Conservation (phyloP, 1,140 invertebrate species). For the Hermatobates lingyangjiaoensis region DNA sequence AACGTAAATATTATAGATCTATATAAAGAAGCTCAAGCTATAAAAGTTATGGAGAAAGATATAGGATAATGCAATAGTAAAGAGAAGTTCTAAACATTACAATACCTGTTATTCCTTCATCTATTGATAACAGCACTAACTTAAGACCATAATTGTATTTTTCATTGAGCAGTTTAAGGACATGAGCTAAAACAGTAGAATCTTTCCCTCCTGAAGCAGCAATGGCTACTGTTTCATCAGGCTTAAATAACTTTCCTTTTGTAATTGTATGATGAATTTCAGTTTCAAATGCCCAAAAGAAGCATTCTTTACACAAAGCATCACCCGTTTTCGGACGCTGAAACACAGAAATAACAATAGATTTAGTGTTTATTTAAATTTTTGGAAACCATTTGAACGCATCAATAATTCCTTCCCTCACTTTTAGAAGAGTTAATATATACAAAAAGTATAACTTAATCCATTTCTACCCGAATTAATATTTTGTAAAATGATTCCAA, state of each 20-base stretch:
- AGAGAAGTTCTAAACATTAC: no score
- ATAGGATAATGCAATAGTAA: no score
- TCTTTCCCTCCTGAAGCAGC: constrained; percentile 98
- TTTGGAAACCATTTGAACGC: constrained; percentile 5
- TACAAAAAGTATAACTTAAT: neutral
- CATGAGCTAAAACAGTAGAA: constrained; percentile 87
- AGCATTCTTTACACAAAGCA: constrained; percentile 86
- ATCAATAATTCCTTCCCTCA: neutral
- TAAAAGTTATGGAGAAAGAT: no score
- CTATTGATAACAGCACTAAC: constrained; percentile 84
- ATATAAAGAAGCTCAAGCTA: no score
- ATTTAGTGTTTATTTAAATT: neutral
- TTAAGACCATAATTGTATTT: constrained; percentile 81
- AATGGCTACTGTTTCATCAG: constrained; percentile 77
- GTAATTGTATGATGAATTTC: constrained; percentile 92
- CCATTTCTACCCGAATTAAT: neutral
- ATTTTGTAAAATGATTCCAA: constrained; percentile 2
- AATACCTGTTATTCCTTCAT: constrained; percentile 89
- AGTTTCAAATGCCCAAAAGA: constrained; percentile 83
- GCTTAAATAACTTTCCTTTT: constrained; percentile 63
- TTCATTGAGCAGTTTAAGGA: constrained; percentile 82
- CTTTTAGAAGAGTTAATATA: neutral
- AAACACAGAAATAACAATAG: constrained; percentile 20
- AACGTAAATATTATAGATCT: no score
- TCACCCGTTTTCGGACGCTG: constrained; percentile 79